Conservation (phyloP, 2,797 vertebrate species). For the Glyptemys insculpta region DNA sequence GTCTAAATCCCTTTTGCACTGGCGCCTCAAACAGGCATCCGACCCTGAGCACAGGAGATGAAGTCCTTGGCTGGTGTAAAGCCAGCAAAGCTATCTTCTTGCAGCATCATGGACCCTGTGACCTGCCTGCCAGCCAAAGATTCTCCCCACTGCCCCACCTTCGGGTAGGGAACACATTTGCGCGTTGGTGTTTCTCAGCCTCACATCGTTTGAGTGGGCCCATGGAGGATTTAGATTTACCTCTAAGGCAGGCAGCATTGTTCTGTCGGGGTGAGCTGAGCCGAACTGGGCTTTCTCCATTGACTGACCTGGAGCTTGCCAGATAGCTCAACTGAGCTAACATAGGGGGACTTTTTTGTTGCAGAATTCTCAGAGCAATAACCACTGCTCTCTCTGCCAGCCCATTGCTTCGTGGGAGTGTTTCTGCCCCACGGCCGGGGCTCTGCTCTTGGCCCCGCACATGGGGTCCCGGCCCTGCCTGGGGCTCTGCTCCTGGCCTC, state of each 20-base stretch:
- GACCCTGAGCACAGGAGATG: neutral
- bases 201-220: rapidly evolving
- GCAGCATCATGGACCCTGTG: neutral
- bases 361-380: conserved; percentile 35
- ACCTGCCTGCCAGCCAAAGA: rapidly evolving
- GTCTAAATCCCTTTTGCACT: neutral
- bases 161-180: rapidly evolving
- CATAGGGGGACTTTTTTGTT: conserved; percentile 14
- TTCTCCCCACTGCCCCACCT: neutral
- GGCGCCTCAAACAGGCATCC: neutral
- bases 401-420: conserved; percentile 60
- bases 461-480: no score
- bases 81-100: neutral
- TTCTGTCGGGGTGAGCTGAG: neutral
- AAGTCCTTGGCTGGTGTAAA: neutral
- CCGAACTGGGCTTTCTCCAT: neutral
- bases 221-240: neutral
- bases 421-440: conserved; percentile 17
- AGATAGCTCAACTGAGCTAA: conserved; percentile 9
- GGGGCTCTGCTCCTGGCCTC: no score
- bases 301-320: neutral
- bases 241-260: neutral
- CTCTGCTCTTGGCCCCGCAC: no score
- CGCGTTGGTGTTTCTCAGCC: rapidly evolving
- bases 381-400: conserved; percentile 49